These are phyloP conservation scores for Maniola jurtina DNA, from an alignment of 1,140 invertebrate genomes.

Conservation along the genomic window DNA sequence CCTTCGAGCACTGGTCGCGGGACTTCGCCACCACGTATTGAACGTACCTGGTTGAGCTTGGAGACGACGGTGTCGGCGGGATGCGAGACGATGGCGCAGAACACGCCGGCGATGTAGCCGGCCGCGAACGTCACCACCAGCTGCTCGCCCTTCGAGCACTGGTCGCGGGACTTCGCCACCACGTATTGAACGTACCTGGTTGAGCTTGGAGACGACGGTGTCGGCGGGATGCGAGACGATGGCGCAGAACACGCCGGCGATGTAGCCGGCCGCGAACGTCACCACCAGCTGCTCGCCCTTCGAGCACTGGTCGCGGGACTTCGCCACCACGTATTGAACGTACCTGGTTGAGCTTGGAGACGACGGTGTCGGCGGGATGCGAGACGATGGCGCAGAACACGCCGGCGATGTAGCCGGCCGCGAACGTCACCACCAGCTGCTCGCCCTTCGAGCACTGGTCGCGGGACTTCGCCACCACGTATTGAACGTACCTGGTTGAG, in stretches of 20 bases:
- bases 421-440: constrained; percentile 97
- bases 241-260: no score
- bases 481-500: constrained; percentile 87
- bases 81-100: no score
- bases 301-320: no score
- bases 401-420: constrained; percentile 99
- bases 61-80: neutral
- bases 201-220: constrained; percentile 17
- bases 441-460: neutral
- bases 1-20: constrained; percentile 93
- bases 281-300: no score
- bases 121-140: no score
- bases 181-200: neutral
- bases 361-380: constrained; percentile 99
- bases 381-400: constrained; percentile 99
- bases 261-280: no score
- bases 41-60: neutral
- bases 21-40: constrained; percentile 93
- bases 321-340: neutral
- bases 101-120: no score
- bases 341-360: constrained; percentile 97
- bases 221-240: no score
- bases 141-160: neutral
- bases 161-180: no score
- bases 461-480: neutral